phyloP scores from a whole-genome alignment of 2,888 invertebrate species.

The Barypeithes pellucidus region DNA sequence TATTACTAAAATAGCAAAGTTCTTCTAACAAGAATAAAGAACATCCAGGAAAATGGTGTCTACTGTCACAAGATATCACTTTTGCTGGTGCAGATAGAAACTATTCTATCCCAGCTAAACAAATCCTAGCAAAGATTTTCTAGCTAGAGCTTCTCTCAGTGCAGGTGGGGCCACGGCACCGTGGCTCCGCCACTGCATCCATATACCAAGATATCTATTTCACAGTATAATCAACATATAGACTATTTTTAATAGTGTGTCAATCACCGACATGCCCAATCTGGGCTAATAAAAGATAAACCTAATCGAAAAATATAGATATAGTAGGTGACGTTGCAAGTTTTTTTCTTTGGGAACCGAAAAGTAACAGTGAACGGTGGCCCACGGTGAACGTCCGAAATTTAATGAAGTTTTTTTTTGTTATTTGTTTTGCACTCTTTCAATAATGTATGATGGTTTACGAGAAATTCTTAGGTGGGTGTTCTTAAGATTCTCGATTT shows the following conservation, averaged over 20 bases:
- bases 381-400: constrained; percentile 38
- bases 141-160: no score
- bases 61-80: no score
- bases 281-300: constrained; percentile 51
- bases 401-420: constrained; percentile 50
- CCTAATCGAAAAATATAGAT: constrained; percentile 53
- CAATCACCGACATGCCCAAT: constrained; percentile 53
- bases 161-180: no score
- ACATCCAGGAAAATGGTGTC: no score
- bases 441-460: constrained; percentile 5
- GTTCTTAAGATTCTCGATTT: no score
- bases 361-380: constrained; percentile 46
- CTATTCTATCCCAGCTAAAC: no score
- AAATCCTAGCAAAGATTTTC: no score
- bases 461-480: not conserved
- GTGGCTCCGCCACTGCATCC: no score
- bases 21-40: no score
- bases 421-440: constrained; percentile 43
- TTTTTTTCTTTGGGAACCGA: constrained; percentile 47
- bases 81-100: no score
- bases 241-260: constrained; percentile 50
- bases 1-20: no score
- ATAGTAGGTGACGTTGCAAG: constrained; percentile 46
- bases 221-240: constrained; percentile 52
- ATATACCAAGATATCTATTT: constrained; percentile 50